Evolutionary conservation across 2,113 vertebrate species (phyloP), one percentile per base, ranked within the genome.

Genomic region (Bubo scandiacus): DNA sequence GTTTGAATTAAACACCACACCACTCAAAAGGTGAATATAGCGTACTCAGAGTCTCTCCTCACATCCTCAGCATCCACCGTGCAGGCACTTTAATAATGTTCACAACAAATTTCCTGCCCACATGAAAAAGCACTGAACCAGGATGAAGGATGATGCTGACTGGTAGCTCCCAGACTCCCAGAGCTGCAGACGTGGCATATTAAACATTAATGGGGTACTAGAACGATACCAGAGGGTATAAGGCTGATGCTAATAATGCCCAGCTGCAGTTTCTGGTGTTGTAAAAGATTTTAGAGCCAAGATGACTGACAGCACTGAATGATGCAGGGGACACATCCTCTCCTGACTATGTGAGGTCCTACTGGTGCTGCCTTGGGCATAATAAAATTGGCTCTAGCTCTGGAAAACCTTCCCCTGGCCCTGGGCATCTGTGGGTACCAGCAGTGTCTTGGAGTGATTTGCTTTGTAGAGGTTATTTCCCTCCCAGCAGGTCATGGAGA

Each of bases 51-150:
- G 47, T 27, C 15, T 72, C 32, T 88, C 34, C 42, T 82, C 40
- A 2, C 1, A 1, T 36, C 12, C 8, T n/a, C 52, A 27, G 40
- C 30, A 34, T 66, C 34, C 0, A 0, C 68, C 49, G 81, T 80
- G 54, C 38, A 87, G 61, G 32, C 4, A 7, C 36, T 86, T 92
- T 67, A 42, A 54, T 62, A 43, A 32, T 0, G 0, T 29, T 57
- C 52, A 63, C 52, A 47, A 62, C 32, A 34, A 19, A 67, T 78
- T 63, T 58, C 29, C 70, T 59, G n/a, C 63, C 77, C 32, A 10
- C 32, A 8, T 3, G 7, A 82, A 63, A 86, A 80, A 55, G 58
- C 49, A 19, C 18, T 40, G 81, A 70, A 22, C 18, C 12, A 38
- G 49, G 29, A 1, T 16, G 5, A 45, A 63, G 62, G 40, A 20